phyloP scores from a whole-genome alignment of 2,113 vertebrate species.

The Pseudonaja textilis region DNA sequence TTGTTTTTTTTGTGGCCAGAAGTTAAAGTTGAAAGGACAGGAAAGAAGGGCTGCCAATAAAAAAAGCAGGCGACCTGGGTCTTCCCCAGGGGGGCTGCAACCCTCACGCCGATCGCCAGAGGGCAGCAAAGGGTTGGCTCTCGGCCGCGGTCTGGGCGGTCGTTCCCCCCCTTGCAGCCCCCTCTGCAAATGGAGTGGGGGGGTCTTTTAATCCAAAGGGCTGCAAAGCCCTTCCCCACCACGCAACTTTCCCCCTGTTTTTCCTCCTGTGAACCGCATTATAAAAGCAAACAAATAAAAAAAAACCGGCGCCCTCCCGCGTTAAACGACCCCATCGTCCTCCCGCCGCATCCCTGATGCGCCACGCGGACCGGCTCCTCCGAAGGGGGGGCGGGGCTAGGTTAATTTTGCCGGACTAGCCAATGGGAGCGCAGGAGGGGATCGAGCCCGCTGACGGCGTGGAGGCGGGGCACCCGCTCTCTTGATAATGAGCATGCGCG shows the following conservation, averaged over 20 bases:
- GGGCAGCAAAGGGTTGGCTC: not conserved
- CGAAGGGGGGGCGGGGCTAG: not conserved
- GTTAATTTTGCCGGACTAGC: not conserved
- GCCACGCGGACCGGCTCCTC: constrained; percentile 4
- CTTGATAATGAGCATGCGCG: not conserved
- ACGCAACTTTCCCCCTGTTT: too few species aligned
- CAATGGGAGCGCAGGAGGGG: not conserved
- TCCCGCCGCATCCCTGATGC: not conserved
- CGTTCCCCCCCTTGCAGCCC: not conserved
- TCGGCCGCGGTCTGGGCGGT: not conserved
- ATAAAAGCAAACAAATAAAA: not conserved
- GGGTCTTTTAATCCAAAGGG: not conserved
- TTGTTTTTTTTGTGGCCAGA: not conserved
- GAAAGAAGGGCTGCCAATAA: too few species aligned
- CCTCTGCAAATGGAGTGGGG: not conserved
- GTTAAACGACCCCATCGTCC: rapidly evolving
- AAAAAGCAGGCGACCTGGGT: not conserved
- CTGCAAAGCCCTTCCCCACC: not conserved
- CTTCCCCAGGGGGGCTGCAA: not conserved
- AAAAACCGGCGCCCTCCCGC: not conserved
- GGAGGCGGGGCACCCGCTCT: not conserved
- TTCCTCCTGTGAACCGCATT: not conserved
- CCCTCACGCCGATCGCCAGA: rapidly evolving
- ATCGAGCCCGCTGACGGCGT: not conserved
- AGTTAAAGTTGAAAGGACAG: not conserved